Evolutionary conservation across 2,113 vertebrate genomes (phyloP), one percentile per base, ranked within the genome.

Genomic region (Jaculus jaculus): DNA sequence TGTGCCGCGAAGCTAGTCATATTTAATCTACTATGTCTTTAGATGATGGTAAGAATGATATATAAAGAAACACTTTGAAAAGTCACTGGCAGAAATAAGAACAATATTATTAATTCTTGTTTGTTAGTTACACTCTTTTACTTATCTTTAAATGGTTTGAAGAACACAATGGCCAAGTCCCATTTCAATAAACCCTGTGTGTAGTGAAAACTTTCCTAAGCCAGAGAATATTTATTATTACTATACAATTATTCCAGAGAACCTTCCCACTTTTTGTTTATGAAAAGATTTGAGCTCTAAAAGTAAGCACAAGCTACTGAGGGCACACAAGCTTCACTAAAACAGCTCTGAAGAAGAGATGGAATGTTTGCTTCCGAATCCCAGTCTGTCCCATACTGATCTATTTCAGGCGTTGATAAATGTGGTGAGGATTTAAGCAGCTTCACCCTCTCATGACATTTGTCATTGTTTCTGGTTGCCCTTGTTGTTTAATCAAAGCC

Each of bases 401-500:
- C 51, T 84, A 66, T 91, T 72, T 95, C 54, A 87, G 72, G 37
- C 78, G 32, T n/a, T 10, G 9, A 83, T 60, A 65, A 86, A 83
- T 72, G 28, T 51, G 71, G 47, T 93, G 20, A 66, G 34, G 77
- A 91, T 83, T 79, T 87, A 66, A 75, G 39, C 75, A 51, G 30
- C 42, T 83, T 86, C 12, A 60, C 26, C 21, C 61, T 86, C 15
- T 91, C 60, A 18, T 13, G 34, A 34, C 24, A 66, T 39, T 5
- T 24, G 51, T 68, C 51, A 37, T 32, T 90, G 39, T 80, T 89
- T 91, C 71, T 83, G 61, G 23, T 7, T 77, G 58, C 5, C 37
- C 81, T 92, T 92, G 42, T 78, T 92, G 39, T 82, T 95, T 87
- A 87, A 84, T 74, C 81, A 87, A 84, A 95, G 87, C 28, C 63